A percentile compares a stretch with the other conserved stretches of the same genome.
phyloP scores from a whole-genome alignment of 2,113 vertebrate species.

The Gymnarchus niloticus region DNA sequence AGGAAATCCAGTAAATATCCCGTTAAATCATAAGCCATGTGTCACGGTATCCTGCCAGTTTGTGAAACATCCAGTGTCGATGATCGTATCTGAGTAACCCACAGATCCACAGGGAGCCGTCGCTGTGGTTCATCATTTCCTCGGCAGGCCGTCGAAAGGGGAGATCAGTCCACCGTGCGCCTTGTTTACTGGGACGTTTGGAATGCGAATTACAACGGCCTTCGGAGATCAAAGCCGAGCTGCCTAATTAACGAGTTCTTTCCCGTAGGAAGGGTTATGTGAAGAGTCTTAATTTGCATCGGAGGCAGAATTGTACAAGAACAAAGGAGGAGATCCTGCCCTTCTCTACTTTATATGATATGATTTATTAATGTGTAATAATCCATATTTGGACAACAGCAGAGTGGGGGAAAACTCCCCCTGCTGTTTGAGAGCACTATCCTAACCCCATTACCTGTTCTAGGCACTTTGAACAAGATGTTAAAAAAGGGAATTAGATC shows the following conservation, averaged over 20 bases:
- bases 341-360: not conserved
- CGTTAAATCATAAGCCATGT: not conserved
- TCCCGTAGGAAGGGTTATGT: no score
- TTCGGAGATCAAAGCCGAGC: not conserved
- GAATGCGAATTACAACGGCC: not conserved
- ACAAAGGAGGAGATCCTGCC: not conserved
- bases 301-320: no score
- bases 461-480: no score
- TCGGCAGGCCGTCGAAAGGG: not conserved
- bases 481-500: not conserved
- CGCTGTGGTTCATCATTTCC: not conserved
- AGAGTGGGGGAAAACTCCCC: not conserved
- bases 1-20: not conserved
- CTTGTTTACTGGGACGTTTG: not conserved
- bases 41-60: not conserved
- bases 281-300: no score
- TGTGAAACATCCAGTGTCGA: no score
- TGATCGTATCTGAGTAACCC: not conserved
- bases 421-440: not conserved
- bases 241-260: not conserved
- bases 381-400: no score
- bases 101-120: not conserved
- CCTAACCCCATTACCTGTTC: not conserved
- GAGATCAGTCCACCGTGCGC: not conserved
- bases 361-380: conserved; percentile 3